Evolutionary conservation across 2,888 invertebrate genomes (phyloP).

Genomic region (Chaitophorus viminalis): DNA sequence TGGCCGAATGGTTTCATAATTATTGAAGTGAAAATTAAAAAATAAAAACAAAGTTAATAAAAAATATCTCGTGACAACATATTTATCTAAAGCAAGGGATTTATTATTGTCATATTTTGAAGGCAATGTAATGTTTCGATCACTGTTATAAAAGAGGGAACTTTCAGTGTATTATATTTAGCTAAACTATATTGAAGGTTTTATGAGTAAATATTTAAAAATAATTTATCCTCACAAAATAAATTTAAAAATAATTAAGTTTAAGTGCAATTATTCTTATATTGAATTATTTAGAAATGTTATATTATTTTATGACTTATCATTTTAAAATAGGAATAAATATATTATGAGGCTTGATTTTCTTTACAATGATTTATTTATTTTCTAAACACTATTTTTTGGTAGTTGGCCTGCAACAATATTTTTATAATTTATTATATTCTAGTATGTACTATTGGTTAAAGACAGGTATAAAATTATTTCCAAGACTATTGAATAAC

Average conservation of each 20-base stretch:
- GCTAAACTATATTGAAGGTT: not conserved
- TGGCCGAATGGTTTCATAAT: constrained; percentile 19
- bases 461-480: too few relatives aligned
- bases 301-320: too few relatives aligned
- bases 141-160: not conserved
- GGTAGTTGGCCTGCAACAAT: too few relatives aligned
- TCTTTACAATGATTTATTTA: too few relatives aligned
- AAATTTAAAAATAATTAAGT: not conserved
- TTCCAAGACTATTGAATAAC: too few relatives aligned
- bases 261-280: too few relatives aligned
- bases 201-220: not conserved
- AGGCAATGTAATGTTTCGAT: not conserved
- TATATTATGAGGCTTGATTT: too few relatives aligned
- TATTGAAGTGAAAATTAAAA: not conserved
- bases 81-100: not conserved
- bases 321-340: too few relatives aligned
- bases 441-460: too few relatives aligned
- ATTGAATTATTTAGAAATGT: too few relatives aligned
- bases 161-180: not conserved
- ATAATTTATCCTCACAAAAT: not conserved
- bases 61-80: not conserved
- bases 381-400: too few relatives aligned
- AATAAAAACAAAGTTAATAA: not conserved
- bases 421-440: too few relatives aligned
- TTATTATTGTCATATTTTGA: not conserved